phyloP scores from a whole-genome alignment of 2,113 vertebrate genomes.

The Vidua chalybeata region DNA sequence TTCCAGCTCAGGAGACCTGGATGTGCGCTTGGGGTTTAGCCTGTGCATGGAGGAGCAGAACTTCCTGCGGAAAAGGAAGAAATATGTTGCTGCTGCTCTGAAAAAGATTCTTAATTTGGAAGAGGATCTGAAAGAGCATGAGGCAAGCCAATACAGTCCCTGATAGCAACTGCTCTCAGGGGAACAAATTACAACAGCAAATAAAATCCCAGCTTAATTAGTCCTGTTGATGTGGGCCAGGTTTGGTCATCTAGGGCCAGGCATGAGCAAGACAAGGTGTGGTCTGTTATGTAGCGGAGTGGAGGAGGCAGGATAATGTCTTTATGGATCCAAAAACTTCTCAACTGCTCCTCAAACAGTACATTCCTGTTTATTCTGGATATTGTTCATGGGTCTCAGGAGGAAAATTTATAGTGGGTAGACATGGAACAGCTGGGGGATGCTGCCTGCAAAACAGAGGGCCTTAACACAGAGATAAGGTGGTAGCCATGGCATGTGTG shows the following conservation, averaged over 20 bases:
- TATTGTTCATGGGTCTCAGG: background rate
- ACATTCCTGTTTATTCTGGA: background rate
- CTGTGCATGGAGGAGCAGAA: slow-evolving; percentile 76
- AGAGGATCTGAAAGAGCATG: slow-evolving; percentile 68
- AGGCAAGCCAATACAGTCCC: slow-evolving; percentile 59
- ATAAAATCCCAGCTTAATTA: background rate
- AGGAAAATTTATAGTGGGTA: background rate
- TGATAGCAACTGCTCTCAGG: background rate
- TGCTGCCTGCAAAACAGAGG: background rate
- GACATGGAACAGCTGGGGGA: background rate
- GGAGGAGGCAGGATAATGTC: background rate
- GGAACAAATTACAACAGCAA: background rate
- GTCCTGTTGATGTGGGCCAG: background rate
- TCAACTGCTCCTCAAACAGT: background rate
- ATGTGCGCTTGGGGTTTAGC: slow-evolving; percentile 80
- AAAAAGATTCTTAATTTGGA: slow-evolving; percentile 77
- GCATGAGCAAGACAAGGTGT: background rate
- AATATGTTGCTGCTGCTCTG: slow-evolving; percentile 73
- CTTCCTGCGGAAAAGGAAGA: slow-evolving; percentile 80
- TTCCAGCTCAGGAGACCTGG: slow-evolving; percentile 69
- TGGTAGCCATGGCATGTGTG: no score
- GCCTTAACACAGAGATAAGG: background rate
- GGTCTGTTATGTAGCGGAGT: background rate
- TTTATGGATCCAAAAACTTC: background rate
- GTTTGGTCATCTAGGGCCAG: background rate